These are phyloP conservation scores for Festucalex cinctus DNA, from an alignment of 2,113 vertebrate genomes.

Conservation along the genomic window DNA sequence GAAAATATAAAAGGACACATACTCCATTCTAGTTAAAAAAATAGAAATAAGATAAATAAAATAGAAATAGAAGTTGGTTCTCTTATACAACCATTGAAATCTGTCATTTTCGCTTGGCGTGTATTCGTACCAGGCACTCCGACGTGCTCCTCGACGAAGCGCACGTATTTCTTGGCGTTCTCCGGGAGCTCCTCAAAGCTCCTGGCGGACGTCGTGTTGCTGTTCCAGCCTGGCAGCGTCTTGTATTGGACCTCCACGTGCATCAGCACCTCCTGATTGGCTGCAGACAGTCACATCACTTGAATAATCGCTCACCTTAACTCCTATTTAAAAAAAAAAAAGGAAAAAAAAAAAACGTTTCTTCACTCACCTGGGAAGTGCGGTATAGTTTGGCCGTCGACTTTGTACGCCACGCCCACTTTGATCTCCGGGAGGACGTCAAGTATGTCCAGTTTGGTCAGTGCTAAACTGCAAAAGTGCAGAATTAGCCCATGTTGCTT, in stretches of 20 bases:
- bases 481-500: not conserved
- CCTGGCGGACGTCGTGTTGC: constrained; percentile 83
- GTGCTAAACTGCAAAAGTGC: constrained; percentile 80
- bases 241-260: constrained; percentile 92
- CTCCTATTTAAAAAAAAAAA: no score
- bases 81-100: not conserved
- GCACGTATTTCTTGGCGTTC: constrained; percentile 91
- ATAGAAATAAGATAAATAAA: no score
- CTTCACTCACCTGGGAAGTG: constrained; percentile 88
- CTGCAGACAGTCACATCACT: constrained; percentile 58
- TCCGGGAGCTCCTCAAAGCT: constrained; percentile 89
- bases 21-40: no score
- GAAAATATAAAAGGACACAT: no score
- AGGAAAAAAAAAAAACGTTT: not conserved
- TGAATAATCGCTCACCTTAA: constrained; percentile 4
- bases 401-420: constrained; percentile 89
- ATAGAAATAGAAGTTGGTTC: no score
- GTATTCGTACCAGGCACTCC: constrained; percentile 83
- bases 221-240: constrained; percentile 92
- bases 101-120: not conserved
- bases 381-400: constrained; percentile 87
- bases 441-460: constrained; percentile 97
- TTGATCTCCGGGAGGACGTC: constrained; percentile 91
- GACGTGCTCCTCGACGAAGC: constrained; percentile 85
- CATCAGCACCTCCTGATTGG: constrained; percentile 95